These are phyloP conservation scores for Leptopilina myrica DNA, from an alignment of 2,888 invertebrate genomes.

Conservation along the genomic window DNA sequence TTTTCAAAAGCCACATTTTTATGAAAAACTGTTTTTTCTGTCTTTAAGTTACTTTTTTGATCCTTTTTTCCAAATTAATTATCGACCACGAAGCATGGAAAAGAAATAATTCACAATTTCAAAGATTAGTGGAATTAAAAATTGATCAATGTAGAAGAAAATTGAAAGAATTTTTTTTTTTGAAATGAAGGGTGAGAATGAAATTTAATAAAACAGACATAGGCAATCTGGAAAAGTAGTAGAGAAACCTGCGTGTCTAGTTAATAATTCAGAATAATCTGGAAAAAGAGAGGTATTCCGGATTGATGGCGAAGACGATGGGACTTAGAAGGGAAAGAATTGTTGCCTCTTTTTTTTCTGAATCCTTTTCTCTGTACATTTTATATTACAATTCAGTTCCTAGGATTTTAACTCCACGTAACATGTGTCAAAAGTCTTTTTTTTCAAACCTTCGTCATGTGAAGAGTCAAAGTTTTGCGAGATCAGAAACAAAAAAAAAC, in stretches of 20 bases:
- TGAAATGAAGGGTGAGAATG: slow-evolving; percentile 48
- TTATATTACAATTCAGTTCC: slow-evolving; percentile 44
- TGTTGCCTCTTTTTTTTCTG: background rate
- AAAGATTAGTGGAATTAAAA: background rate
- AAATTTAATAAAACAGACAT: slow-evolving; percentile 66
- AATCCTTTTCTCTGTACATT: background rate
- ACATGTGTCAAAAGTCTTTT: slow-evolving; percentile 70
- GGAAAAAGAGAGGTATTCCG: slow-evolving; percentile 51
- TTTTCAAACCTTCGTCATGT: slow-evolving; percentile 65
- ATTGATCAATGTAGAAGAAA: background rate
- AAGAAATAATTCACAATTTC: background rate
- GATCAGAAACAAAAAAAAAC: slow-evolving; percentile 65
- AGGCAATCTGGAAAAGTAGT: slow-evolving; percentile 67
- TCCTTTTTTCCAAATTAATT: too few relatives aligned
- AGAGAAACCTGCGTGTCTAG: slow-evolving; percentile 50
- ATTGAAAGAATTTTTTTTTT: background rate
- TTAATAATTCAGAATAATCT: slow-evolving; percentile 67
- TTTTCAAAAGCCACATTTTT: too few relatives aligned
- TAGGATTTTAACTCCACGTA: slow-evolving; percentile 61
- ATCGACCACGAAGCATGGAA: too few relatives aligned
- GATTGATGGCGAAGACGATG: slow-evolving; percentile 39
- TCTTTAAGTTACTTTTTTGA: too few relatives aligned
- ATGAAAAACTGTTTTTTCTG: too few relatives aligned
- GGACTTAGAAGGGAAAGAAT: slow-evolving; percentile 20
- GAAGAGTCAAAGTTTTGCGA: slow-evolving; percentile 68